Evolutionary conservation across 2,888 invertebrate species (phyloP), one percentile per base, ranked within the genome.

Genomic region (Thera obeliscata): DNA sequence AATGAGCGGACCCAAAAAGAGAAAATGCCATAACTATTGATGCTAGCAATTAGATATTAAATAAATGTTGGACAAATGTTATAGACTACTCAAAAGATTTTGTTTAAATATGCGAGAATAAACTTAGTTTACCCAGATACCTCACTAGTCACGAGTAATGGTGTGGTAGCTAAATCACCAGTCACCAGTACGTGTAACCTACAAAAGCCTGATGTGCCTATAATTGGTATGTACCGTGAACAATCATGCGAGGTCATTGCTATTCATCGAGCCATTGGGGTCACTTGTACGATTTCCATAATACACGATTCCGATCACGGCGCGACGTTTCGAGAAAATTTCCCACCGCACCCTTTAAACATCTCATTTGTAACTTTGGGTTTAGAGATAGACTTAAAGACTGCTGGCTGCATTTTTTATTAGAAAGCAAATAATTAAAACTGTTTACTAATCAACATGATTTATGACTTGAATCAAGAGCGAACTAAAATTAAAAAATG

Each of bases 201-300:
- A 82, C 75, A 76, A 79, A 80, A 72, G 74, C 66, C 73, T 67
- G 69, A 67, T 74, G 69, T 78, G 77, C 63, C 61, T 64, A 54
- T 71, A 68, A 73, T 70, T 70, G 73, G 76, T 74, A 76, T 78
- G 79, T 78, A 72, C 72, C 72, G 66, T 76, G 82, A 78, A 78
- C 78, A 79, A 81, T 67, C 66, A 69, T 80, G 88, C 88, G 84
- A 79, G 88, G 91, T 87, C 87, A 91, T 91, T 91, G 89, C 82
- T 89, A 92, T 92, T 89, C 92, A 84, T 74, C 75, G 85, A 77
- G 80, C 80, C 58, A 89, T 88, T 85, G 83, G 82, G 91, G 91
- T 86, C 91, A 88, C 78, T 77, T 78, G 77, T 84, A 83, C 81
- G 84, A 87, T 87, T 89, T 89, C 86, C 84, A 86, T 81, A 75